Conservation (phyloP, 2,113 vertebrate species). For the Pachycephala philippinensis region DNA sequence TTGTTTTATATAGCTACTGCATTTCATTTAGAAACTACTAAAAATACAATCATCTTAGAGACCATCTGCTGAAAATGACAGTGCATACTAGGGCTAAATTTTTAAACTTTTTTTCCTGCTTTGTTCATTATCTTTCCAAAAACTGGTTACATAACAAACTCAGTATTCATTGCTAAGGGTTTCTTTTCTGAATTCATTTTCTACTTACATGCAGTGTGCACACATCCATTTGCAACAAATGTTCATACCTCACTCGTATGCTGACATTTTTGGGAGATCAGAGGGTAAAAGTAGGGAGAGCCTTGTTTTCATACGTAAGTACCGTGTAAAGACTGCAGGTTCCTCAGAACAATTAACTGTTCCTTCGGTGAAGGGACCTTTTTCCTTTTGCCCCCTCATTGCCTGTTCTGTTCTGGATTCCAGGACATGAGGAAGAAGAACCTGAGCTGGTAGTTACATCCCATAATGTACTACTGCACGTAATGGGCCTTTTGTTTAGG, state of each 20-base stretch:
- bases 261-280: not conserved
- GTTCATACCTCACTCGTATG: not conserved
- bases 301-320: not conserved
- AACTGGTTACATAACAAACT: not conserved
- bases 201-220: rapidly evolving
- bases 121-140: not conserved
- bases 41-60: slow-evolving; percentile 30
- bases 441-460: not conserved
- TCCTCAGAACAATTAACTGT: not conserved
- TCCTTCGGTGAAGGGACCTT: not conserved
- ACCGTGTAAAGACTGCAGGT: not conserved
- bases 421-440: not conserved
- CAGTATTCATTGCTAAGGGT: not conserved
- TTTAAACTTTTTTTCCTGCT: not conserved
- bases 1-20: slow-evolving; percentile 32
- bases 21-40: slow-evolving; percentile 43
- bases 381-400: not conserved
- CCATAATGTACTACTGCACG: not conserved
- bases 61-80: slow-evolving; percentile 47
- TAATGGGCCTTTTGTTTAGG: not conserved
- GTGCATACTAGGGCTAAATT: not conserved
- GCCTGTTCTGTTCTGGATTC: not conserved
- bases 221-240: not conserved
- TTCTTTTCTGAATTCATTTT: not conserved
- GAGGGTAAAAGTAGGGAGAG: not conserved